A percentile compares a stretch with the other conserved stretches of the same genome.
phyloP scores from a whole-genome alignment of 1,140 invertebrate species.

The Apis dorsata region DNA sequence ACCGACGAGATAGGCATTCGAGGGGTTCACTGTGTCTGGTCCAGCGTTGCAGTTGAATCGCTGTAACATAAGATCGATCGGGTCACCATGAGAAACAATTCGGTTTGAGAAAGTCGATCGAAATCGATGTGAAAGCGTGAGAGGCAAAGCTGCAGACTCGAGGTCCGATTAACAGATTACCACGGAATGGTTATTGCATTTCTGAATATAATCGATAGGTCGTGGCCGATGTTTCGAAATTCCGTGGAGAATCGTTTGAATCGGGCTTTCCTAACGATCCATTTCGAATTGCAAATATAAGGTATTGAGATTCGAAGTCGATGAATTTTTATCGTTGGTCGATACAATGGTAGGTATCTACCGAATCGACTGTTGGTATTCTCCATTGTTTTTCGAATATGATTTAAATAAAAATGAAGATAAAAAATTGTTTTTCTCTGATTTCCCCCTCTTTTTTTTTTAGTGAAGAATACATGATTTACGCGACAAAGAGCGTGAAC shows the following conservation, averaged over 20 bases:
- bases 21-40: constrained; percentile 78
- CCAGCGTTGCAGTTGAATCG: constrained; percentile 83
- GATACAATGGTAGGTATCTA: constrained; percentile 8
- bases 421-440: background rate
- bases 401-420: background rate
- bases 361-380: background rate
- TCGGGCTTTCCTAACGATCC: background rate
- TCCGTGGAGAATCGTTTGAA: background rate
- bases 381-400: background rate
- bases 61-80: constrained; percentile 75
- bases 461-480: background rate
- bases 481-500: background rate
- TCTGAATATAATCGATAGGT: constrained; percentile 40
- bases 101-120: constrained; percentile 64
- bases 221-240: constrained; percentile 17
- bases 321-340: constrained; percentile 2
- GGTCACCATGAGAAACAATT: constrained; percentile 46
- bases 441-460: background rate
- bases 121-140: constrained; percentile 70
- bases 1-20: constrained; percentile 86
- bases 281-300: background rate
- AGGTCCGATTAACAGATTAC: constrained; percentile 51
- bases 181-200: constrained; percentile 15
- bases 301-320: background rate
- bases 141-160: constrained; percentile 37